Evolutionary conservation across 2,113 vertebrate genomes (phyloP), one percentile per base, ranked within the genome.

Genomic region (Mohoua ochrocephala): DNA sequence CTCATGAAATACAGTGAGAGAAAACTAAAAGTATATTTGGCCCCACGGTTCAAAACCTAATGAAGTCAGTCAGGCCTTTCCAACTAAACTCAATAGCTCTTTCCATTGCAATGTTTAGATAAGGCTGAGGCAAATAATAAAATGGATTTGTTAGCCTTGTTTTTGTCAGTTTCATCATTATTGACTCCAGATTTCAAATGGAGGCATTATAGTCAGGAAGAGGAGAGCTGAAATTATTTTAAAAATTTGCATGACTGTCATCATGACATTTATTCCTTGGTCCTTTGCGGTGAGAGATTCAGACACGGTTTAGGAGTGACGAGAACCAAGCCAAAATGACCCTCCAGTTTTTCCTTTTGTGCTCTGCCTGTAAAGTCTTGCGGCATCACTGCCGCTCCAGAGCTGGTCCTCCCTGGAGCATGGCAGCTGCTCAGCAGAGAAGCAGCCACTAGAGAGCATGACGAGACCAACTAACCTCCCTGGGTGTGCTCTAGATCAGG

Each of bases 401-500:
- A 71, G 41, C 42, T 59, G 78, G 50, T 16, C 39, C 47, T 86
- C 75, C 73, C 50, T 81, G 47, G 63, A 86, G 79, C 71, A 45
- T 63, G 60, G 50, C 76, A 95, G 68, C 56, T 94, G 95, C 91
- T 97, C 96, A 64, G 88, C 44, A 87, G 77, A 95, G 35, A 42
- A 95, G 37, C 92, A 94, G 65, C 96, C 96, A 96, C 93, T 96
- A 96, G 92, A 94, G 95, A 96, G 96, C 96, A 94, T 82, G 88
- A 94, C 0, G 28, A 96, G 92, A 97, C 92, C 90, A 89, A 87
- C 49, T 84, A 93, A 91, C 64, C 57, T 96, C 47, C 50, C 57
- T 13, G 53, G 30, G 47, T 26, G 52, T 84, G 44, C 13, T 68
- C 68, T 17, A 28, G 73, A 42, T 24, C 44, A 56, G 60, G 79